Evolutionary conservation across 2,113 vertebrate species (phyloP).

Genomic region (Tachysurus fulvidraco): DNA sequence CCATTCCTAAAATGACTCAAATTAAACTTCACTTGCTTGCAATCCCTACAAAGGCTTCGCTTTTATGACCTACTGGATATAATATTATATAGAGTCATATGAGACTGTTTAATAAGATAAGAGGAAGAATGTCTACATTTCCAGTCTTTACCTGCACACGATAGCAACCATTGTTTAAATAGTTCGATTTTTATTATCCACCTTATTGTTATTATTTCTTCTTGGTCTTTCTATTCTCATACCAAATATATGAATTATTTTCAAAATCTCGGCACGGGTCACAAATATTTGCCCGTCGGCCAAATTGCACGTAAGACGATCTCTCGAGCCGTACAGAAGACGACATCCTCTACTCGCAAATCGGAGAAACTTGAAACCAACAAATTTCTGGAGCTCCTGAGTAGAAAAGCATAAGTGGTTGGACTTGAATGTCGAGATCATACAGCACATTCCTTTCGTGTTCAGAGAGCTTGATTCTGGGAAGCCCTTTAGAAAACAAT

Average conservation of each 20-base stretch:
- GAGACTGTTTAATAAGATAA: neutral
- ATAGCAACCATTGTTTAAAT: neutral
- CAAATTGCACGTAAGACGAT: neutral
- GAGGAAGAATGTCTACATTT: neutral
- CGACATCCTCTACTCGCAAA: neutral
- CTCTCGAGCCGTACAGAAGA: neutral
- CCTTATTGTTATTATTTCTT: neutral
- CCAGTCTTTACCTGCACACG: neutral
- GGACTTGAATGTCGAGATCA: slow-evolving; percentile 1
- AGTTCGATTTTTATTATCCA: neutral
- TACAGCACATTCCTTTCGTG: slow-evolving; percentile 9
- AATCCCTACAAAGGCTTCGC: neutral
- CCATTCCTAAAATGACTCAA: slow-evolving; percentile 27
- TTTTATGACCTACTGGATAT: neutral
- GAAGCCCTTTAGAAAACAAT: slow-evolving; percentile 7
- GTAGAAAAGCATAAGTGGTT: neutral
- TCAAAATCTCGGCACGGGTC: neutral
- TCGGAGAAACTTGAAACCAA: neutral
- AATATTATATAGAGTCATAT: neutral
- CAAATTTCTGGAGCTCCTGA: neutral
- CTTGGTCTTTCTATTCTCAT: neutral
- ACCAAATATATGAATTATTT: neutral
- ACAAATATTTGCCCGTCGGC: neutral
- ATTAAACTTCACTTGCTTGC: slow-evolving; percentile 33
- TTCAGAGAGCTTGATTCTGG: neutral